Evolutionary conservation across 2,113 vertebrate species (phyloP), one percentile per base, ranked within the genome.

Genomic region (Chauna torquata): DNA sequence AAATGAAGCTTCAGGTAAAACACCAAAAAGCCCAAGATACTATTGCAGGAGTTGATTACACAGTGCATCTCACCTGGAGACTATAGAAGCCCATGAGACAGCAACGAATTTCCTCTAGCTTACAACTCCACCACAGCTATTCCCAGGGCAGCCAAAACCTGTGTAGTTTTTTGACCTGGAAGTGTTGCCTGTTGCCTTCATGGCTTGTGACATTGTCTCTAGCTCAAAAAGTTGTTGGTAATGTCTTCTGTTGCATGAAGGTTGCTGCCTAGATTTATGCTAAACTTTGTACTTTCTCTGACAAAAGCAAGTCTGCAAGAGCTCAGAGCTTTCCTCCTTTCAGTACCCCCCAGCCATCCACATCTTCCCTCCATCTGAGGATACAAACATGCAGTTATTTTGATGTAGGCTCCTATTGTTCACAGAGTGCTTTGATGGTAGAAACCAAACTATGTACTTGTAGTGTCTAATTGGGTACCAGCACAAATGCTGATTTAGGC

Each of bases 341-440:
- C 87, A 71, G 77, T 28, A 22, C 36, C 34, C 24, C 65, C 7
- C 59, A 54, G 36, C 40, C 27, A n/a, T 88, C 45, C 80, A 92
- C 90, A 95, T 92, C 80, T 96, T 94, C 69, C n/a, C 49, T 38
- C 88, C 86, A 76, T 75, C 72, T 90, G 88, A 84, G 2, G 5
- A 47, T 25, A 52, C 66, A 92, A 80, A 62, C 22, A 64, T 9
- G n/a, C 25, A 78, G 70, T 54, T 57, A 27, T 81, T 90, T 74
- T 77, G 86, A 27, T 40, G 38, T 57, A 78, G 61, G 25, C 24
- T 75, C 72, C 72, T 71, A 32, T 75, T 94, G 80, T 96, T 90
- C 88, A 34, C 68, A 78, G n/a, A 81, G 52, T 36, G 52, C 82
- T 96, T 95, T 96, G 90, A 88, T 95, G 90, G 76, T 8, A 44